These are phyloP conservation scores for Pocillopora meandrina DNA, from an alignment of 92 coral and sea anemone species.

Conservation along the genomic window DNA sequence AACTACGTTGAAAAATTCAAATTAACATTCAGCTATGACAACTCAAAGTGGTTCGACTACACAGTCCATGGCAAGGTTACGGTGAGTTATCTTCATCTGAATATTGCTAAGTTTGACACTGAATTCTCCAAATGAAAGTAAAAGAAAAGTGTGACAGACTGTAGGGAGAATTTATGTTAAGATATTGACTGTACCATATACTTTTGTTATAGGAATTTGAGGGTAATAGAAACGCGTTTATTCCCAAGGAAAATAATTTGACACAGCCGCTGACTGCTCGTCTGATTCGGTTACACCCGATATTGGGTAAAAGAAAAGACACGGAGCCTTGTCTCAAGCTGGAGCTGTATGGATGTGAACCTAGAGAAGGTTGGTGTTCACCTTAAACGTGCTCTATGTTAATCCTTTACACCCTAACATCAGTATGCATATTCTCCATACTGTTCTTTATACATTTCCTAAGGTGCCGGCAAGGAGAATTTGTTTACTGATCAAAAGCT, in stretches of 20 bases:
- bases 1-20: slow-evolving; percentile 45
- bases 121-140: too few relatives aligned
- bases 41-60: slow-evolving; percentile 70
- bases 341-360: slow-evolving; percentile 92
- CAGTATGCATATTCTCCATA: too few relatives aligned
- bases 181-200: too few relatives aligned
- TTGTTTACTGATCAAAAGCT: too few relatives aligned
- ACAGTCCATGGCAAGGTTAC: slow-evolving; percentile 53
- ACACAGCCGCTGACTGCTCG: slow-evolving; percentile 80
- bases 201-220: slow-evolving; percentile 45
- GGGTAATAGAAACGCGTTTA: slow-evolving; percentile 43
- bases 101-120: too few relatives aligned
- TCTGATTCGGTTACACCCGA: slow-evolving; percentile 67
- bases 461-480: too few relatives aligned
- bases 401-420: too few relatives aligned
- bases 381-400: too few relatives aligned
- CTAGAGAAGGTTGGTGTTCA: slow-evolving; percentile 74
- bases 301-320: background rate
- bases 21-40: slow-evolving; percentile 80
- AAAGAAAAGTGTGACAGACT: too few relatives aligned
- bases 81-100: slow-evolving; percentile 41
- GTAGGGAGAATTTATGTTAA: too few relatives aligned
- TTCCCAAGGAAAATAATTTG: slow-evolving; percentile 7
- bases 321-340: slow-evolving; percentile 56
- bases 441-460: too few relatives aligned